A percentile compares a stretch with the other conserved stretches of the same genome.
Conservation (phyloP, 2,888 invertebrate species). For the Pocota personata region DNA sequence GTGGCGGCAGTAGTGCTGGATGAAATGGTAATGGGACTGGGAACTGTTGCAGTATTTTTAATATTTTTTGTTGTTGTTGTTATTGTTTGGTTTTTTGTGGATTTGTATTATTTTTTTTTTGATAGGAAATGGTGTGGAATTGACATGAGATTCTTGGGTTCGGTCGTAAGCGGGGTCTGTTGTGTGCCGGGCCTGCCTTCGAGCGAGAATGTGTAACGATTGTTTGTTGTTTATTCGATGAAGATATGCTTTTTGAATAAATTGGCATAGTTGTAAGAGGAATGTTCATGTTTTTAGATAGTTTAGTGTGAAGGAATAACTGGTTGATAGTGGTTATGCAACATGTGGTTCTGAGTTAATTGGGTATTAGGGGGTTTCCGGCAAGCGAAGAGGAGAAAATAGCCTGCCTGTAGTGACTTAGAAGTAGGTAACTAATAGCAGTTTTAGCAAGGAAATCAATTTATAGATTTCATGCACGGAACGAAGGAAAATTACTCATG, state of each 20-base stretch:
- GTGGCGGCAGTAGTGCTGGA: slow-evolving; percentile 4
- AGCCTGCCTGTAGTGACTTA: slow-evolving; percentile 26
- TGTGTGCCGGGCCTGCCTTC: slow-evolving; percentile 9
- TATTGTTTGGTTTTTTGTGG: slow-evolving; percentile 29
- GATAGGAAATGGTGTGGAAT: slow-evolving; percentile 60
- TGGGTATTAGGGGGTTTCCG: slow-evolving; percentile 33
- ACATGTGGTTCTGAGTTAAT: slow-evolving; percentile 25
- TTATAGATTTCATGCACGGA: slow-evolving; percentile 26
- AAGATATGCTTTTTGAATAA: slow-evolving; percentile 61
- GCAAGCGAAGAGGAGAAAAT: neutral
- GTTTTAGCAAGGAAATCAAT: slow-evolving; percentile 22
- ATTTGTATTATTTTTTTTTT: slow-evolving; percentile 22
- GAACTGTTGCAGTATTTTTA: slow-evolving; percentile 59
- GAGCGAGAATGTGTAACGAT: slow-evolving; percentile 62
- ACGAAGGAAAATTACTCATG: neutral
- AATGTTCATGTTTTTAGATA: slow-evolving; percentile 36
- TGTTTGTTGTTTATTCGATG: slow-evolving; percentile 58
- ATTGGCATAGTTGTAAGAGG: slow-evolving; percentile 62
- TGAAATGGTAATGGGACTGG: slow-evolving; percentile 57
- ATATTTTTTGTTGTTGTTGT: slow-evolving; percentile 36
- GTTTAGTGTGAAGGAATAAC: slow-evolving; percentile 11
- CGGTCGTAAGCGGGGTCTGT: slow-evolving; percentile 4
- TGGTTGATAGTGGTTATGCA: slow-evolving; percentile 48
- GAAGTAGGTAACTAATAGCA: neutral
- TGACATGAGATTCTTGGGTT: slow-evolving; percentile 60